Evolutionary conservation across 64 coral and sea anemone genomes (phyloP).

Genomic region (Montipora efflorescens): DNA sequence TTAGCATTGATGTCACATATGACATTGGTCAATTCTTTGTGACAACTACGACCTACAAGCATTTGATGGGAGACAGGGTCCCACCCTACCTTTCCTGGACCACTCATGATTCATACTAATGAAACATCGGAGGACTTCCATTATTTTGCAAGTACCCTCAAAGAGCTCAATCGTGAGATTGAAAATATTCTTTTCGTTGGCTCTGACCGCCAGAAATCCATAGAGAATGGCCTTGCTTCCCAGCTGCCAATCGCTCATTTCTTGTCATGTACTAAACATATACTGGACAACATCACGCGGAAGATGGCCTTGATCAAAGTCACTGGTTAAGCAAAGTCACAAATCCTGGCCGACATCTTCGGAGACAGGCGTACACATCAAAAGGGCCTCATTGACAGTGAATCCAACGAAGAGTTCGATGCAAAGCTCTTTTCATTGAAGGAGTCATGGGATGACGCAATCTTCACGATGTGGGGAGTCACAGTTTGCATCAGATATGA

Average conservation of each 20-base stretch:
- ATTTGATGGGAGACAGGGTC: slow-evolving; percentile 27
- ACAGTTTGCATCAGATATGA: slow-evolving; percentile 68
- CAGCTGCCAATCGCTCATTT: slow-evolving; percentile 15
- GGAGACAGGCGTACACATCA: background rate
- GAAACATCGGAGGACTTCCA: slow-evolving; percentile 21
- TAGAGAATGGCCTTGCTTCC: slow-evolving; percentile 10
- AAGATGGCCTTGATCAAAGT: slow-evolving; percentile 24
- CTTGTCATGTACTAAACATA: slow-evolving; percentile 35
- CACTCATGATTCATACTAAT: slow-evolving; percentile 40
- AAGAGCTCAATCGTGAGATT: background rate
- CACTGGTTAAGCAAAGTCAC: background rate
- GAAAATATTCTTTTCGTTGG: slow-evolving; percentile 17
- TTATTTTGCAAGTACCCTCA: slow-evolving; percentile 48
- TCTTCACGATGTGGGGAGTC: background rate
- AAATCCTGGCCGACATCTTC: slow-evolving; percentile 30
- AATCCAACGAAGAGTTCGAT: slow-evolving; percentile 45
- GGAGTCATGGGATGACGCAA: slow-evolving; percentile 21
- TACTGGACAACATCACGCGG: slow-evolving; percentile 31
- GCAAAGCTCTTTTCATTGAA: slow-evolving; percentile 28
- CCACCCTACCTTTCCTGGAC: slow-evolving; percentile 32
- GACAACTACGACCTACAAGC: slow-evolving; percentile 54
- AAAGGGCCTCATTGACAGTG: slow-evolving; percentile 47
- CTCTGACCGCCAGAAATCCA: slow-evolving; percentile 3
- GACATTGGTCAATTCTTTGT: slow-evolving; percentile 48
- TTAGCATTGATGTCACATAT: slow-evolving; percentile 14